Conservation (phyloP, 2,888 invertebrate genomes). For the Agriopis marginaria region DNA sequence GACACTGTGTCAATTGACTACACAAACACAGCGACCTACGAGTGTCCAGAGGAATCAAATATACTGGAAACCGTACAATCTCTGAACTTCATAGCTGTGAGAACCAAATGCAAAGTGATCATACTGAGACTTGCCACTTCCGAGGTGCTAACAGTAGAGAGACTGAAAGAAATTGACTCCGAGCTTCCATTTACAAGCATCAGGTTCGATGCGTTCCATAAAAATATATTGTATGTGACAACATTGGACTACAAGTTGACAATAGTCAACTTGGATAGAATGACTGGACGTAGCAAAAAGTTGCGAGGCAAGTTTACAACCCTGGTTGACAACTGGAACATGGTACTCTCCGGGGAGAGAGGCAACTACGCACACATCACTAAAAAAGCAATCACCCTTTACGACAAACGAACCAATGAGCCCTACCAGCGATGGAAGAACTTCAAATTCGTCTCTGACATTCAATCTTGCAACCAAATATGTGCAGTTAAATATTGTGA, state of each 20-base stretch:
- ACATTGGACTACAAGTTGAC: slow-evolving; percentile 65
- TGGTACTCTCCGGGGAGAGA: slow-evolving; percentile 68
- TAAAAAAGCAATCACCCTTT: slow-evolving; percentile 64
- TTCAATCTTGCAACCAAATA: slow-evolving; percentile 66
- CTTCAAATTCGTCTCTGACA: slow-evolving; percentile 61
- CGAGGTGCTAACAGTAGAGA: slow-evolving; percentile 58
- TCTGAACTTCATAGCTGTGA: slow-evolving; percentile 67
- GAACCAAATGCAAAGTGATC: slow-evolving; percentile 70
- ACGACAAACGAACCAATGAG: slow-evolving; percentile 73
- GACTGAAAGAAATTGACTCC: slow-evolving; percentile 66
- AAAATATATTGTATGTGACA: slow-evolving; percentile 73
- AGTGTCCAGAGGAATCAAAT: slow-evolving; percentile 61
- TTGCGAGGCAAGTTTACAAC: slow-evolving; percentile 57
- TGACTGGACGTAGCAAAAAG: slow-evolving; percentile 65
- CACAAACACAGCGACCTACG: slow-evolving; percentile 55
- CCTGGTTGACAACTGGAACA: slow-evolving; percentile 73
- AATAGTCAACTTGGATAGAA: slow-evolving; percentile 74
- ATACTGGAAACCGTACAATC: slow-evolving; percentile 75
- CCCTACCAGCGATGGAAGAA: slow-evolving; percentile 61
- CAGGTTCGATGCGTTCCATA: slow-evolving; percentile 73
- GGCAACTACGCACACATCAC: slow-evolving; percentile 67
- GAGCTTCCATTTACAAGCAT: slow-evolving; percentile 73
- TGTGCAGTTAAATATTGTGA: slow-evolving; percentile 65
- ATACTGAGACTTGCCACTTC: slow-evolving; percentile 63
- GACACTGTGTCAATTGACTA: slow-evolving; percentile 54